Conservation (phyloP, 2,113 vertebrate species). For the Himantopus leucocephalus region DNA sequence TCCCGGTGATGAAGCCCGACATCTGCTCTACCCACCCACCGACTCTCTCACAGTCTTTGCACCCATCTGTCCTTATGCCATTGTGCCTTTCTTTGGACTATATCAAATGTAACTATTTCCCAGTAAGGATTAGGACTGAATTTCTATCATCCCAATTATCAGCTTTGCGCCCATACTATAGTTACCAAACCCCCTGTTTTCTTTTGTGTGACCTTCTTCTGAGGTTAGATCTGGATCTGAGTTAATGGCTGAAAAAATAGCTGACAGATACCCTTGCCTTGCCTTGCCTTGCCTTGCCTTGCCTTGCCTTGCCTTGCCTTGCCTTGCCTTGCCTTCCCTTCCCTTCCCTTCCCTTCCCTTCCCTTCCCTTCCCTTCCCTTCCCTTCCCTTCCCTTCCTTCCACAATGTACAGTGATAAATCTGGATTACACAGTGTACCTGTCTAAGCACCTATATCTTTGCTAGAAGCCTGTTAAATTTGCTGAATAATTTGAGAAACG, state of each 20-base stretch:
- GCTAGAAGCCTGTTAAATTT: neutral
- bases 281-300: rapidly evolving
- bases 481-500: neutral
- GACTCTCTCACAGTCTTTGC: neutral
- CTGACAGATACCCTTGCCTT: neutral
- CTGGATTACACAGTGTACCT: neutral
- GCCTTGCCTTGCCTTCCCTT: no score
- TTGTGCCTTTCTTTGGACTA: neutral
- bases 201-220: neutral
- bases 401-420: neutral
- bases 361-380: rapidly evolving
- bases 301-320: neutral
- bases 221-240: neutral
- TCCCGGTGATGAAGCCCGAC: neutral
- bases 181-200: neutral
- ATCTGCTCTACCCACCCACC: neutral
- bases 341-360: neutral
- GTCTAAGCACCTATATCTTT: neutral
- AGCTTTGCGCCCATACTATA: neutral
- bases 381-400: neutral
- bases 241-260: neutral
- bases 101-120: neutral
- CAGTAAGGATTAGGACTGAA: neutral
- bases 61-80: neutral
- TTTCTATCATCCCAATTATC: neutral